Percentiles rank a stretch among this genome's conserved stretches.
Conservation (phyloP, 2,888 invertebrate genomes). For the Alloplasta piceator region DNA sequence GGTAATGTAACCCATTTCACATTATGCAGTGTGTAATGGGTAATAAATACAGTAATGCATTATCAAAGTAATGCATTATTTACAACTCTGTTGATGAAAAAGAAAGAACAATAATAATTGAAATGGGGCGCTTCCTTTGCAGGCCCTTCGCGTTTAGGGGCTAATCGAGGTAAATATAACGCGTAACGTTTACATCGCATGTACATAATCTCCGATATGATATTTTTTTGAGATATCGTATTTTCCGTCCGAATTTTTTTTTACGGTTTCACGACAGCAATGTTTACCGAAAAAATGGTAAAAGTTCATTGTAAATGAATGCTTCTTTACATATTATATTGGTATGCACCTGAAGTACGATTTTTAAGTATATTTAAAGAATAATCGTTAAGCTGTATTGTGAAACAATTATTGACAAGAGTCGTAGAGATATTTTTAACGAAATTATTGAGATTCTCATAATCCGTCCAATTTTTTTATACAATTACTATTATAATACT, state of each 20-base stretch:
- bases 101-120: background rate
- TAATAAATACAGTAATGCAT: too few species aligned
- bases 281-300: conserved; percentile 25
- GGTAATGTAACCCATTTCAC: background rate
- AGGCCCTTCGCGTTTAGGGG: too few species aligned
- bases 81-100: too few species aligned
- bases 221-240: conserved; percentile 22
- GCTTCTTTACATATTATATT: conserved; percentile 39
- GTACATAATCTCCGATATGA: conserved; percentile 36
- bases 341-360: conserved; percentile 62
- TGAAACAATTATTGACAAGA: conserved; percentile 52
- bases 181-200: background rate
- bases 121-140: too few species aligned
- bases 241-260: conserved; percentile 53
- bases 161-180: too few species aligned
- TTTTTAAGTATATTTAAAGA: conserved; percentile 44
- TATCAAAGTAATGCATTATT: too few species aligned
- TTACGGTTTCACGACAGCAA: background rate
- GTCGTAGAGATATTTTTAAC: conserved; percentile 41
- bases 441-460: conserved; percentile 39
- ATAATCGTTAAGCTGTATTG: conserved; percentile 48
- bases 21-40: background rate
- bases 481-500: conserved; percentile 12
- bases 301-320: conserved; percentile 11
- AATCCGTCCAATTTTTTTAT: conserved; percentile 60